phyloP scores from a whole-genome alignment of 1,140 invertebrate genomes.

The Nasonia vitripennis region DNA sequence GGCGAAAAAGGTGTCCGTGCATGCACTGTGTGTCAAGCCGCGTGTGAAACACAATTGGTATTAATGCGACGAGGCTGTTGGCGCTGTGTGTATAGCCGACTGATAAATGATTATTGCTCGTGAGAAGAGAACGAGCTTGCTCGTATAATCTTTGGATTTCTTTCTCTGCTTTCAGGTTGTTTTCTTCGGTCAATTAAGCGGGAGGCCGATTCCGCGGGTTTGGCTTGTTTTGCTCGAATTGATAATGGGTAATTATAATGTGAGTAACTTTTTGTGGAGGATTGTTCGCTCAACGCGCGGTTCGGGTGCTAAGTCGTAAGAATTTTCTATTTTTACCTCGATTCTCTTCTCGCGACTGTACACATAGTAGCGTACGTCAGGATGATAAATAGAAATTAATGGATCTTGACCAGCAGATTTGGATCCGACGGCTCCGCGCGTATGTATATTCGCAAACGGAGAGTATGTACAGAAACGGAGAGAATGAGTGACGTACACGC shows the following conservation, averaged over 20 bases:
- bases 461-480: neutral
- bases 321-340: neutral
- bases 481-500: constrained; percentile 10
- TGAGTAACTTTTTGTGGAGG: neutral
- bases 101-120: constrained; percentile 64
- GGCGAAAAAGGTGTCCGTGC: neutral
- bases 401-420: constrained; percentile 52
- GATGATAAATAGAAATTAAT: constrained; percentile 65
- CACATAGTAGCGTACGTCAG: neutral
- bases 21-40: neutral
- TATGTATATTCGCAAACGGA: neutral
- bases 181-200: neutral
- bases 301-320: neutral
- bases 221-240: neutral
- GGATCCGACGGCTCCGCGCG: neutral
- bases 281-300: neutral
- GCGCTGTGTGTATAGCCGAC: constrained; percentile 14
- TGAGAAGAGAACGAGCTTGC: constrained; percentile 49
- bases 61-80: constrained; percentile 59
- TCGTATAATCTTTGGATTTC: constrained; percentile 59
- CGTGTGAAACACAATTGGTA: constrained; percentile 65
- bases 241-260: neutral
- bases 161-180: neutral
- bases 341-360: neutral
- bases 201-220: too few species aligned